These are phyloP conservation scores for Hyles euphorbiae DNA, from an alignment of 1,140 invertebrate species.

Conservation along the genomic window DNA sequence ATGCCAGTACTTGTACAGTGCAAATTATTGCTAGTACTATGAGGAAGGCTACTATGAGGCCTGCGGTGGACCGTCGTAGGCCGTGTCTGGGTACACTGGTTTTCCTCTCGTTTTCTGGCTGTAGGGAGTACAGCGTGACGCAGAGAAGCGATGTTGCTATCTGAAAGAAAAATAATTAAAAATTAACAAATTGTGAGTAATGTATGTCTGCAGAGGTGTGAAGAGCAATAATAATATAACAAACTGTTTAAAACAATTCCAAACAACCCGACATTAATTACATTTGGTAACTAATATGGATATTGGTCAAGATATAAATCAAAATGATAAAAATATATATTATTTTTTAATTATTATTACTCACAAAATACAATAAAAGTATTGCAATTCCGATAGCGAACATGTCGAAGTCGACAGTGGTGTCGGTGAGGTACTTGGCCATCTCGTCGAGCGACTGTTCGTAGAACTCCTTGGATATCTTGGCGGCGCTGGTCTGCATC, in stretches of 20 bases:
- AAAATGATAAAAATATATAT: no score
- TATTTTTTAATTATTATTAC: slow-evolving; percentile 13
- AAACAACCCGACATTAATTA: no score
- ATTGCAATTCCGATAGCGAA: slow-evolving; percentile 54
- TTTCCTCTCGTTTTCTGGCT: slow-evolving; percentile 38
- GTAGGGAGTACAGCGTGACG: slow-evolving; percentile 54
- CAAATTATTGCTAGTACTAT: slow-evolving; percentile 43
- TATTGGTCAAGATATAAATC: no score
- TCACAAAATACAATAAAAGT: slow-evolving; percentile 54
- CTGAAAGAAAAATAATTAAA: slow-evolving; percentile 31
- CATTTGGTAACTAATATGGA: no score
- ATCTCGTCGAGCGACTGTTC: slow-evolving; percentile 72
- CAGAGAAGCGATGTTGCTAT: slow-evolving; percentile 38
- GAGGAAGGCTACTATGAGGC: slow-evolving; percentile 44
- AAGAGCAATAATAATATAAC: no score
- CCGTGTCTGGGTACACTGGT: slow-evolving; percentile 24
- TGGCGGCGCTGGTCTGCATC: slow-evolving; percentile 59
- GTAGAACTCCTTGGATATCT: slow-evolving; percentile 74
- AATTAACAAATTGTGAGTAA: background rate
- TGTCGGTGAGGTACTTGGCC: slow-evolving; percentile 70
- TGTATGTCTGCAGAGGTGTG: no score
- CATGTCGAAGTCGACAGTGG: slow-evolving; percentile 75
- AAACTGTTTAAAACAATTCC: no score
- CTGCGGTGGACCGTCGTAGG: slow-evolving; percentile 23
- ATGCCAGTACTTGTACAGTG: slow-evolving; percentile 36